These are phyloP conservation scores for Phymanthus crucifer DNA, from an alignment of 92 coral and sea anemone species.

Conservation along the genomic window DNA sequence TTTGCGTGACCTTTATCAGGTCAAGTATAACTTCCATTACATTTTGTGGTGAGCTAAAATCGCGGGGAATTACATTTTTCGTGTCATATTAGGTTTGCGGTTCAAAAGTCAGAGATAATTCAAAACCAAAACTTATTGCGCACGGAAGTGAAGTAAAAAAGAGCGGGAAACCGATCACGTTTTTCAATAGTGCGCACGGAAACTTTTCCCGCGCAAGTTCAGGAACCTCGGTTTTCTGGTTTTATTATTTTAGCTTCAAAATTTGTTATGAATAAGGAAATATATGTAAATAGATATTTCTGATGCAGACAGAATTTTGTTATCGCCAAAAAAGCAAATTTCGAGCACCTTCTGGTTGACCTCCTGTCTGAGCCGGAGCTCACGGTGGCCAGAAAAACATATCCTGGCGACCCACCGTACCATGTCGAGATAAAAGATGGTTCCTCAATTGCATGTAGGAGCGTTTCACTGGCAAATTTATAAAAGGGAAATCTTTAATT, in stretches of 20 bases:
- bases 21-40: neutral
- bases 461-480: too few relatives aligned
- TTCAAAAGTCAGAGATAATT: neutral
- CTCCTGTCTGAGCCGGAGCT: slow-evolving; percentile 2
- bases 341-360: neutral
- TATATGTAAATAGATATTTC: neutral
- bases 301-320: neutral
- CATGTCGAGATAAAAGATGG: neutral
- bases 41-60: neutral
- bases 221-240: neutral
- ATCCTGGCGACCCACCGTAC: neutral
- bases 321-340: neutral
- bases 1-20: neutral
- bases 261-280: neutral
- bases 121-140: neutral
- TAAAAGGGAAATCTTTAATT: too few relatives aligned
- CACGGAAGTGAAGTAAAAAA: neutral
- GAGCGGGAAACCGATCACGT: neutral
- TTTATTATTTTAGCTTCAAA: neutral
- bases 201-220: neutral
- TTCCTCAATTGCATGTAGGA: neutral
- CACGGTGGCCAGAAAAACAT: neutral
- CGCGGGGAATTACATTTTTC: slow-evolving; percentile 9
- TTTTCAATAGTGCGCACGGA: slow-evolving; percentile 3
- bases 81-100: slow-evolving; percentile 1